Conservation (phyloP, 2,113 vertebrate genomes). For the Hyla sarda region DNA sequence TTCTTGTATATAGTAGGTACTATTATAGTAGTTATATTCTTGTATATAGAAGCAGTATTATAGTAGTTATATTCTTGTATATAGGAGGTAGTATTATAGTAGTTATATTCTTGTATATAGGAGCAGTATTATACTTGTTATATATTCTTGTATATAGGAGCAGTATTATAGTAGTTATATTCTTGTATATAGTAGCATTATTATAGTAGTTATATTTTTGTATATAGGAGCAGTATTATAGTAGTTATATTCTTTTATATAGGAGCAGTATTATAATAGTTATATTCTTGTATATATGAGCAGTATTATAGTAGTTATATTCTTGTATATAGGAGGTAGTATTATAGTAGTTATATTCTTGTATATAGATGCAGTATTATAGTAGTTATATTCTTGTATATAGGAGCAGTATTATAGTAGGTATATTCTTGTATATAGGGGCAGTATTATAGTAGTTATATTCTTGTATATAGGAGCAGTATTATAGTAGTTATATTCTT, state of each 20-base stretch:
- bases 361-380: neutral
- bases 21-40: conserved; percentile 8
- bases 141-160: neutral
- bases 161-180: neutral
- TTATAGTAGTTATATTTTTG: too few relatives aligned
- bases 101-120: too few relatives aligned
- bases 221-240: too few relatives aligned
- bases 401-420: too few relatives aligned
- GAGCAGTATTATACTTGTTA: neutral
- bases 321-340: neutral
- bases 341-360: conserved; percentile 1
- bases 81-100: too few relatives aligned
- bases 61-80: neutral
- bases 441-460: neutral
- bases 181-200: too few relatives aligned
- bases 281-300: too few relatives aligned
- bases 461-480: too few relatives aligned
- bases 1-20: neutral
- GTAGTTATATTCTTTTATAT: too few relatives aligned
- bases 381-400: neutral
- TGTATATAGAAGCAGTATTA: conserved; percentile 1
- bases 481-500: too few relatives aligned
- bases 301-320: neutral
- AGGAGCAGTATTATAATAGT: too few relatives aligned
- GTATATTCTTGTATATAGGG: too few relatives aligned